Percentiles rank a stretch among this genome's conserved stretches.
Conservation (phyloP, 2,797 vertebrate species). For the Chaetophractus vellerosus region DNA sequence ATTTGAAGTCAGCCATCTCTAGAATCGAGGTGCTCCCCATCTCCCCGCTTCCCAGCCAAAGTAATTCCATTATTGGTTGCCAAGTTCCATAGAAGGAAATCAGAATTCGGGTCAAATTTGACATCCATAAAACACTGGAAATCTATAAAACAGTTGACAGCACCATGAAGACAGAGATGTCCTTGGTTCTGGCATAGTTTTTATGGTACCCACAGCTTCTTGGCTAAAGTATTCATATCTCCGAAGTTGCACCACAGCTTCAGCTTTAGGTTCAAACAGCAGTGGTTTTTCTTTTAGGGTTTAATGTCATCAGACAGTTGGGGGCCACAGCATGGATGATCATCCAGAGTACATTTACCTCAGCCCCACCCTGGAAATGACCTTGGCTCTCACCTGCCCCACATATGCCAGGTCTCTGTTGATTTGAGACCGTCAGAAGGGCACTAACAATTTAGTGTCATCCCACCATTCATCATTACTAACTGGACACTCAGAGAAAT, state of each 20-base stretch:
- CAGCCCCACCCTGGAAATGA: background rate
- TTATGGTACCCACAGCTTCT: background rate
- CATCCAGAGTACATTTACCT: background rate
- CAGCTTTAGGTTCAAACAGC: background rate
- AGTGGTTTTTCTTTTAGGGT: background rate
- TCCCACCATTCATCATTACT: background rate
- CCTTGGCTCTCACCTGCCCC: background rate
- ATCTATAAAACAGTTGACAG: background rate
- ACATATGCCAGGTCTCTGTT: background rate
- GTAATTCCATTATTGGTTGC: background rate
- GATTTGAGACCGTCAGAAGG: background rate
- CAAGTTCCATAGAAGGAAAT: background rate
- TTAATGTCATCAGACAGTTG: background rate
- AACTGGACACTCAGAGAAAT: background rate
- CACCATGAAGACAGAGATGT: background rate
- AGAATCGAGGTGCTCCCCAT: background rate
- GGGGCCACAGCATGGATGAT: background rate
- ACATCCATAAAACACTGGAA: background rate
- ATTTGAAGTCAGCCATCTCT: background rate
- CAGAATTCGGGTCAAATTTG: background rate
- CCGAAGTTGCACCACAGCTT: background rate
- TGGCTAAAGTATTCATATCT: background rate
- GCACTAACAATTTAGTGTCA: background rate
- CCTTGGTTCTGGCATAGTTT: background rate
- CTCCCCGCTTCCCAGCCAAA: background rate